Evolutionary conservation across 1,140 invertebrate species (phyloP), one percentile per base, ranked within the genome.

Genomic region (Hyles vespertilio): DNA sequence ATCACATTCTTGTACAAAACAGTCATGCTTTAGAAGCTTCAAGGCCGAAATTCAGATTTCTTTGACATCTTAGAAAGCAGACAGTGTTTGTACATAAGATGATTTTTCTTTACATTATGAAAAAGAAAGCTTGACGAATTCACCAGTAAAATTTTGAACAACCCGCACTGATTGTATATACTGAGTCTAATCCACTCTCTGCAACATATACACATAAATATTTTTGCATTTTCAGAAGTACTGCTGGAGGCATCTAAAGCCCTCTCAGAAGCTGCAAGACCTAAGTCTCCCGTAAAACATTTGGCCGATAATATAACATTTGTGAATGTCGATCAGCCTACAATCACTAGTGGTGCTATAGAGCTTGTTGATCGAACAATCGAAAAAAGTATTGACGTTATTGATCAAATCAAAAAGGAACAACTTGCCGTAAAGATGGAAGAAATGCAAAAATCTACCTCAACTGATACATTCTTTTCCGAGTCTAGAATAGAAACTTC

Each of bases 211-310:
- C 22, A 22, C 22, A 2, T 40, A 33, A 10, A 33, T 51, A 34
- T 46, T 72, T 72, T 74, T 77, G 8, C 74, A 67, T 72, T 86
- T 88, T 43, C 86, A 90, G 89, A 81, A 54, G 57, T 81, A 57
- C 53, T 82, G 57, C 72, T 66, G 33, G 82, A 86, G 64, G 76
- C 82, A 62, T 78, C 81, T 50, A 81, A 75, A 61, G 71, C 51
- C 57, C 65, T 80, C 10, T 83, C 73, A 59, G 67, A 66, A 65
- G 79, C 82, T 34, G 69, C 72, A 49, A 84, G 73, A 67, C 81
- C 87, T 6, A 89, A 84, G 72, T 89, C 89, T 56, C 87, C 89
- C 5, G 81, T 77, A 32, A 87, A 87, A 75, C 89, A 90, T 71
- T 53, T 88, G 58, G 79, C 78, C 6, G 89, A 89, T 62, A 88